A percentile compares a stretch with the other conserved stretches of the same genome.
Evolutionary conservation across 1,140 invertebrate genomes (phyloP).

Genomic region (Lanistes nyassanus): DNA sequence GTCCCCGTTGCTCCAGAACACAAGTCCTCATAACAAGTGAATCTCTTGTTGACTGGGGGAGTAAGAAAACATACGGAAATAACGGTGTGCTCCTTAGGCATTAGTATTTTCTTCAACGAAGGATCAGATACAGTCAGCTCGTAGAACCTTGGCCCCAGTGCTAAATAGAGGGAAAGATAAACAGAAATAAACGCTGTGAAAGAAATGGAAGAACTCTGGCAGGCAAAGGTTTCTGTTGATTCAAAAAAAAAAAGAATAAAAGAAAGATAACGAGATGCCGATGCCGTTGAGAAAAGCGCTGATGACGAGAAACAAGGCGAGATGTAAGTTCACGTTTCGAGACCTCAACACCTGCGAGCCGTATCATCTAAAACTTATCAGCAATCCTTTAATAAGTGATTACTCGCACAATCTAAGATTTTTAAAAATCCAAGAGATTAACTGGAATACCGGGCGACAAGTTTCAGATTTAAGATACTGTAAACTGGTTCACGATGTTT

Average conservation of each 20-base stretch:
- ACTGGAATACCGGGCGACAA: too few species aligned
- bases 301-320: background rate
- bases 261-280: background rate
- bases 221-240: background rate
- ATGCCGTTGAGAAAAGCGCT: background rate
- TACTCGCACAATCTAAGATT: too few species aligned
- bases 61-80: background rate
- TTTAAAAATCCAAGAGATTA: too few species aligned
- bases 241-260: background rate
- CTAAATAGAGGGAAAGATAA: background rate
- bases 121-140: background rate
- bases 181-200: background rate
- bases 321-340: too few species aligned
- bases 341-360: too few species aligned
- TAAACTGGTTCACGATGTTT: too few species aligned
- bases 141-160: too few species aligned
- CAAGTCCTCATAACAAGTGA: background rate
- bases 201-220: background rate
- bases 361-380: too few species aligned
- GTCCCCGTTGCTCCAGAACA: background rate
- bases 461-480: too few species aligned
- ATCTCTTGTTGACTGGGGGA: background rate
- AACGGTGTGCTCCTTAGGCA: background rate
- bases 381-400: too few species aligned
- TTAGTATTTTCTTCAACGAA: background rate